phyloP scores from a whole-genome alignment of 2,888 invertebrate species.

The Euplexia lucipara region DNA sequence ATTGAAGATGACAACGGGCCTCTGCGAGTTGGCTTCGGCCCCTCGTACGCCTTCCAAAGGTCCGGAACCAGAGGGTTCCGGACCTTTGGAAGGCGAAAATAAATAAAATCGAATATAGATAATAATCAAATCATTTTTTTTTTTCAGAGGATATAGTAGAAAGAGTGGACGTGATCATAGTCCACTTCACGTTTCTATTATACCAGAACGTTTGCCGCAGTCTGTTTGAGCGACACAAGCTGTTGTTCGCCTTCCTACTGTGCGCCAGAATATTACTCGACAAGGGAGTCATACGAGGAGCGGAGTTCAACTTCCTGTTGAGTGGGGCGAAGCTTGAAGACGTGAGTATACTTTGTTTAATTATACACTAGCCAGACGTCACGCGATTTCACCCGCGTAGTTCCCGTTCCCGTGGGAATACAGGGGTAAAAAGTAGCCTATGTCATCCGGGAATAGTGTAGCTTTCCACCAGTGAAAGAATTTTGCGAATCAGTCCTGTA shows the following conservation, averaged over 20 bases:
- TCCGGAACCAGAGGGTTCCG: too few species aligned
- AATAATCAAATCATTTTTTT: neutral
- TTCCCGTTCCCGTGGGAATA: too few species aligned
- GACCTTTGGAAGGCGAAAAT: too few species aligned
- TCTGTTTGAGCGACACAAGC: slow-evolving; percentile 97
- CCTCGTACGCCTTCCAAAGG: too few species aligned
- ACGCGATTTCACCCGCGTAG: too few species aligned
- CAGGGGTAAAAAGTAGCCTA: too few species aligned
- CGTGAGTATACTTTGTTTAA: slow-evolving; percentile 72
- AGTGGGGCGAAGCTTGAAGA: slow-evolving; percentile 93
- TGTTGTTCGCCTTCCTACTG: slow-evolving; percentile 95
- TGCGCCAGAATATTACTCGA: slow-evolving; percentile 93
- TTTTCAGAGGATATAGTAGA: slow-evolving; percentile 92
- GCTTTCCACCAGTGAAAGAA: too few species aligned
- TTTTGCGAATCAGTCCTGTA: too few species aligned
- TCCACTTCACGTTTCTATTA: slow-evolving; percentile 95
- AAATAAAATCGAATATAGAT: too few species aligned
- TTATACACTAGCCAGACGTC: neutral
- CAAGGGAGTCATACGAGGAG: slow-evolving; percentile 89
- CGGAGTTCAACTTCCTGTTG: slow-evolving; percentile 94
- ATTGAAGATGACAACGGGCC: too few species aligned
- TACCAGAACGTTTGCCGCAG: slow-evolving; percentile 97
- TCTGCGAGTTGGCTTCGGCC: too few species aligned
- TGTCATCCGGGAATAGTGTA: too few species aligned
- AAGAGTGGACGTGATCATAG: slow-evolving; percentile 95